Evolutionary conservation across 2,113 vertebrate species (phyloP).

Genomic region (Crotophaga sulcirostris): DNA sequence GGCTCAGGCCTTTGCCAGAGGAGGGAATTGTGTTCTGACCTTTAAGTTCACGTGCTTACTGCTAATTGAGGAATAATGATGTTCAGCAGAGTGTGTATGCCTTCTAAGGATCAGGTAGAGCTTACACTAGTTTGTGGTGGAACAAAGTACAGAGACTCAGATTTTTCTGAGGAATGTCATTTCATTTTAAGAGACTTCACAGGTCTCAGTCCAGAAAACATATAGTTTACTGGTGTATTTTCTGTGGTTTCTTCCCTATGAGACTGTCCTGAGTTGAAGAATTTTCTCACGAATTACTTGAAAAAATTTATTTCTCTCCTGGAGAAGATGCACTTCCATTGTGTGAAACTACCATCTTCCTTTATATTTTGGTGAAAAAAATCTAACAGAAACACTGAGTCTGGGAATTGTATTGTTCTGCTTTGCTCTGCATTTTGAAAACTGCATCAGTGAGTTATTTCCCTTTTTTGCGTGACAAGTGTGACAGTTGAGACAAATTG

Average conservation of each 20-base stretch:
- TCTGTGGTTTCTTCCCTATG: background rate
- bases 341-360: background rate
- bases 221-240: background rate
- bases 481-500: slow-evolving; percentile 7
- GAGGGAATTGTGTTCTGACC: background rate
- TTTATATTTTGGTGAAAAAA: background rate
- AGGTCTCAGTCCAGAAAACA: background rate
- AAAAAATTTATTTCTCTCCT: background rate
- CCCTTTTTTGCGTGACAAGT: background rate
- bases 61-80: background rate
- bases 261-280: background rate
- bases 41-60: background rate
- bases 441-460: background rate
- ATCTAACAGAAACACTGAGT: background rate
- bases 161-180: background rate
- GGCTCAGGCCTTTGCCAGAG: background rate
- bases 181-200: background rate
- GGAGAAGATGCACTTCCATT: background rate
- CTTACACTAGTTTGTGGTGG: background rate
- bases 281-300: background rate
- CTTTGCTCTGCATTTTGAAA: background rate
- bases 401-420: background rate
- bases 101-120: background rate
- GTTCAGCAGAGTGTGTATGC: background rate
- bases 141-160: background rate